A percentile compares a stretch with the other conserved stretches of the same genome.
phyloP scores from a whole-genome alignment of 2,797 vertebrate genomes.

The Nannoperca obscura region DNA sequence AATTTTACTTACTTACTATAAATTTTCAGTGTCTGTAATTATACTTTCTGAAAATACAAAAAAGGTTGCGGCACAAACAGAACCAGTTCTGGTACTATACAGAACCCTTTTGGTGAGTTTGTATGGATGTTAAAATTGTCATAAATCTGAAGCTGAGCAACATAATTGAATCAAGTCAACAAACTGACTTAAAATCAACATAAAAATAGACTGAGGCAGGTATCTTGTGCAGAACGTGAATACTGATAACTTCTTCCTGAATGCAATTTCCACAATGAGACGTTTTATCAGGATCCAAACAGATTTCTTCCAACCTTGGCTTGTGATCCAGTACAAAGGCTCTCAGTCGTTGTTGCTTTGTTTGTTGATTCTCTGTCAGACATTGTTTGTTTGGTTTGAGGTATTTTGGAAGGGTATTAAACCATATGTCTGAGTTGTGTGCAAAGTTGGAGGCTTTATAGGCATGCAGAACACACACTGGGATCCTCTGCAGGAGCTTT shows the following conservation, averaged over 20 bases:
- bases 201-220: conserved; percentile 65
- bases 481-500: conserved; percentile 66
- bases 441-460: conserved; percentile 72
- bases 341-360: conserved; percentile 67
- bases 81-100: neutral
- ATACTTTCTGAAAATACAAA: neutral
- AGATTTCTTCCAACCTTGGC: conserved; percentile 73
- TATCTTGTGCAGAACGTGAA: conserved; percentile 57
- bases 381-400: conserved; percentile 79
- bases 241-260: conserved; percentile 64
- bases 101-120: neutral
- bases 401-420: conserved; percentile 80
- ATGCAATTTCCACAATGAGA: conserved; percentile 72
- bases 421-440: conserved; percentile 64
- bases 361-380: conserved; percentile 79
- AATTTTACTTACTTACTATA: too few relatives aligned
- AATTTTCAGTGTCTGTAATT: neutral
- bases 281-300: conserved; percentile 83
- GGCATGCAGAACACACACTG: conserved; percentile 18
- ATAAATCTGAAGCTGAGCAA: conserved; percentile 37
- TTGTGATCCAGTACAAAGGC: conserved; percentile 77
- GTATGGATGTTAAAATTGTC: conserved; percentile 6
- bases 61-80: neutral
- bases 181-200: conserved; percentile 66
- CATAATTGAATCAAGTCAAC: conserved; percentile 56